Evolutionary conservation across 1,140 invertebrate species (phyloP).

Genomic region (Cyrtorhinus lividipennis): DNA sequence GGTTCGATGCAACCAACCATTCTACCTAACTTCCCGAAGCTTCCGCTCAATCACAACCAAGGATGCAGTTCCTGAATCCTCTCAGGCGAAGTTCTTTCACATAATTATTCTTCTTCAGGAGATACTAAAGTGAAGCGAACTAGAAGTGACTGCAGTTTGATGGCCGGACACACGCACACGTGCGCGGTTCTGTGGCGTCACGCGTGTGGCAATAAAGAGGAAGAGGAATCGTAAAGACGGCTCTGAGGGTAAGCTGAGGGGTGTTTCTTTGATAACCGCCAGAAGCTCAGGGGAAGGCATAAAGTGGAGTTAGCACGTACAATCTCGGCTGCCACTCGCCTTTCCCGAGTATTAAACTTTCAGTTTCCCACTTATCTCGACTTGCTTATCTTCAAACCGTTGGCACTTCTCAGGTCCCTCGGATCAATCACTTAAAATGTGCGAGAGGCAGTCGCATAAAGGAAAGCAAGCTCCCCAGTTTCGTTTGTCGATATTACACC

Average conservation of each 20-base stretch:
- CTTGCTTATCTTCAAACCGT: conserved; percentile 2
- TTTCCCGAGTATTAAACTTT: conserved; percentile 6
- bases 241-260: not conserved
- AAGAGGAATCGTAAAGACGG: conserved; percentile 12
- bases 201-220: conserved; percentile 9
- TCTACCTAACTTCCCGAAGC: too few species aligned
- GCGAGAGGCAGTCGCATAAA: not conserved
- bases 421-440: not conserved
- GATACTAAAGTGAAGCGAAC: conserved; percentile 14
- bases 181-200: not conserved
- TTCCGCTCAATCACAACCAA: too few species aligned
- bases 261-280: conserved; percentile 11
- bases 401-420: not conserved
- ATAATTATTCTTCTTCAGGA: conserved; percentile 8
- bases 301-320: conserved; percentile 9
- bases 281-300: conserved; percentile 1
- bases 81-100: not conserved
- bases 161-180: conserved; percentile 5
- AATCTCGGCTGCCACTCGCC: conserved; percentile 3
- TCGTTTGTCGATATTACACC: too few species aligned
- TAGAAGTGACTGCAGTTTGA: conserved; percentile 9
- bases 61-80: too few species aligned
- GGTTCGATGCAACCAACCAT: too few species aligned
- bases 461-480: too few species aligned
- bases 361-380: conserved; percentile 4